phyloP scores from a whole-genome alignment of 1,140 invertebrate genomes.

The Bemisia tabaci region DNA sequence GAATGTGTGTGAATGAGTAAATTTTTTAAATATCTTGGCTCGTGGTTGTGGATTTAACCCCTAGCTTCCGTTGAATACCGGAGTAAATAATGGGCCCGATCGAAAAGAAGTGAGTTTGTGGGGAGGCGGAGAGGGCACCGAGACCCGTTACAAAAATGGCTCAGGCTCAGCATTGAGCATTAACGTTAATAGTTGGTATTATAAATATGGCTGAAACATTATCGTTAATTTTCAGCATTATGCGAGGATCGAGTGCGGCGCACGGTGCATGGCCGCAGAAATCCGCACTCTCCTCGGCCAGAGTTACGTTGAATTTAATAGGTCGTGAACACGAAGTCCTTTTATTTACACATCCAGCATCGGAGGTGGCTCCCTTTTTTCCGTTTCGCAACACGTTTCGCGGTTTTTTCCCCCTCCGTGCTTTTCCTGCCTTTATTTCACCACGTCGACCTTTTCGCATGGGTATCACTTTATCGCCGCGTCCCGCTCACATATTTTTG shows the following conservation, averaged over 20 bases:
- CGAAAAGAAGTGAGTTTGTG: too few relatives aligned
- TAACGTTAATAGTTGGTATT: not conserved
- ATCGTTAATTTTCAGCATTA: not conserved
- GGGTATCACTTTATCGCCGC: not conserved
- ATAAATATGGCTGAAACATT: not conserved
- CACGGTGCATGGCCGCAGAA: too few relatives aligned
- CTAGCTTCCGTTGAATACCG: not conserved
- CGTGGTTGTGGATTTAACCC: not conserved
- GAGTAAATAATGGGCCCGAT: not conserved
- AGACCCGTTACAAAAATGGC: not conserved
- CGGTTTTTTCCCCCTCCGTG: not conserved
- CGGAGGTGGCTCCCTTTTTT: not conserved
- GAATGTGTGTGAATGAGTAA: too few relatives aligned
- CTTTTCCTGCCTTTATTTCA: not conserved
- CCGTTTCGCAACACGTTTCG: not conserved
- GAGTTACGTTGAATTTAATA: not conserved
- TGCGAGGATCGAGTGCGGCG: too few relatives aligned
- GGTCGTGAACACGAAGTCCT: not conserved
- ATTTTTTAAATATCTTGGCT: too few relatives aligned
- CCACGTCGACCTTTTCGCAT: not conserved
- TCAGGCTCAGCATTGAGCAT: too few relatives aligned
- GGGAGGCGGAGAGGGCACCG: too few relatives aligned
- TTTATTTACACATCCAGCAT: not conserved
- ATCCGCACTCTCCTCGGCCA: too few relatives aligned
- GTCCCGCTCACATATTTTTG: not conserved